A percentile compares a stretch with the other conserved stretches of the same genome.
Evolutionary conservation across 2,797 vertebrate genomes (phyloP).

Genomic region (Enteromius paludinosus): DNA sequence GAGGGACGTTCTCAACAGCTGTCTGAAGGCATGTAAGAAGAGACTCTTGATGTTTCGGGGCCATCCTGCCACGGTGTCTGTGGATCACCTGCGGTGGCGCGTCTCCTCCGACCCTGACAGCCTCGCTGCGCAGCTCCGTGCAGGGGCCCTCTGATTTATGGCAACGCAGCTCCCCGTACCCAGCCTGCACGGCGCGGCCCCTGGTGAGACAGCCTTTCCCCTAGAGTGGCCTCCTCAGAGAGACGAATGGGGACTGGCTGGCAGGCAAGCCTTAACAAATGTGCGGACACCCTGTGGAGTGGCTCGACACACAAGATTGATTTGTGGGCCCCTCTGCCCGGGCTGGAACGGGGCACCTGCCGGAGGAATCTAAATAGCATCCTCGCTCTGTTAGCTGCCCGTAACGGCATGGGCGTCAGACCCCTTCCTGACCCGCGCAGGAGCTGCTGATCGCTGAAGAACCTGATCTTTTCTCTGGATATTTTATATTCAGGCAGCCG

Average conservation of each 20-base stretch:
- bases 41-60: conserved; percentile 75
- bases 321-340: conserved; percentile 71
- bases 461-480: conserved; percentile 51
- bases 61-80: conserved; percentile 79
- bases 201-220: conserved; percentile 47
- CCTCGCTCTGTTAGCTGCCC: conserved; percentile 35
- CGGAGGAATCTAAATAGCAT: conserved; percentile 71
- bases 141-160: conserved; percentile 62
- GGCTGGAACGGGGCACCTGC: conserved; percentile 80
- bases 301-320: conserved; percentile 79
- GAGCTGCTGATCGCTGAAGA: conserved; percentile 45
- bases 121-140: conserved; percentile 35
- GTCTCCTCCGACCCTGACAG: conserved; percentile 66
- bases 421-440: conserved; percentile 43
- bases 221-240: conserved; percentile 53
- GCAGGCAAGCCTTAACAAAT: conserved; percentile 78
- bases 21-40: conserved; percentile 72
- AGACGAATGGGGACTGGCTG: conserved; percentile 72
- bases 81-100: conserved; percentile 74
- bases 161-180: conserved; percentile 43
- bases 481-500: conserved; percentile 42
- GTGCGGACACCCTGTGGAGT: conserved; percentile 77
- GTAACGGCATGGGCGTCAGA: conserved; percentile 31
- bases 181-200: conserved; percentile 28
- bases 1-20: conserved; percentile 60